Conservation (phyloP, 2,797 vertebrate species). For the Sternotherus odoratus region DNA sequence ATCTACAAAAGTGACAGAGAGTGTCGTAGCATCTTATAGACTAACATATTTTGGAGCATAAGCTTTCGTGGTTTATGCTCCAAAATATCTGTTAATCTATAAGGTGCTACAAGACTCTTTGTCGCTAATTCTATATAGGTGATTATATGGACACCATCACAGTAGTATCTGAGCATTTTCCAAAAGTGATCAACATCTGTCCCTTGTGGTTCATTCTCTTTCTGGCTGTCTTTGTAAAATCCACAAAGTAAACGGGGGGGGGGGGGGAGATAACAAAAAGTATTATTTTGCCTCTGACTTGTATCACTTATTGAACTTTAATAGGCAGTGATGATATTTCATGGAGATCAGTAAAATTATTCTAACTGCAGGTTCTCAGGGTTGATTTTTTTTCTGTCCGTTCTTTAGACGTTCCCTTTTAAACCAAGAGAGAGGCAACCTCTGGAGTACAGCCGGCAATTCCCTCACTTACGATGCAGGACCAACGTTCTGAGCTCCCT, state of each 20-base stretch:
- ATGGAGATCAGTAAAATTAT: rapidly evolving
- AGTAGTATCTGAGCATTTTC: not conserved
- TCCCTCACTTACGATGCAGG: constrained; percentile 92
- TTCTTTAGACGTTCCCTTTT: constrained; percentile 84
- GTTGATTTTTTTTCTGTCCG: not conserved
- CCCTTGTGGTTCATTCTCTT: not conserved
- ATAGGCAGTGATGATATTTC: not conserved
- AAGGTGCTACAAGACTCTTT: too few species aligned
- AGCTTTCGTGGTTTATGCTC: too few species aligned
- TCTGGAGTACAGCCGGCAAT: constrained; percentile 89
- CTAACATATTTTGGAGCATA: too few species aligned
- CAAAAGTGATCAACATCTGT: not conserved
- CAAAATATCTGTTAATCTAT: too few species aligned
- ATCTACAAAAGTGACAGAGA: too few species aligned
- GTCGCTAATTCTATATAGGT: not conserved
- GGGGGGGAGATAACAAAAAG: too few species aligned
- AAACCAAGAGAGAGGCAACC: constrained; percentile 90
- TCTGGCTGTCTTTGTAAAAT: not conserved
- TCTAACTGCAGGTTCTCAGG: not conserved
- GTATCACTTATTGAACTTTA: not conserved
- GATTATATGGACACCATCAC: not conserved
- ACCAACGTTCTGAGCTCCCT: constrained; percentile 88
- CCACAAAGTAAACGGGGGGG: not conserved
- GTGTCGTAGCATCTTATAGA: too few species aligned
- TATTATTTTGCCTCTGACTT: not conserved